Evolutionary conservation across 2,113 vertebrate species (phyloP), one percentile per base, ranked within the genome.

Genomic region (Crotalus horridus): DNA sequence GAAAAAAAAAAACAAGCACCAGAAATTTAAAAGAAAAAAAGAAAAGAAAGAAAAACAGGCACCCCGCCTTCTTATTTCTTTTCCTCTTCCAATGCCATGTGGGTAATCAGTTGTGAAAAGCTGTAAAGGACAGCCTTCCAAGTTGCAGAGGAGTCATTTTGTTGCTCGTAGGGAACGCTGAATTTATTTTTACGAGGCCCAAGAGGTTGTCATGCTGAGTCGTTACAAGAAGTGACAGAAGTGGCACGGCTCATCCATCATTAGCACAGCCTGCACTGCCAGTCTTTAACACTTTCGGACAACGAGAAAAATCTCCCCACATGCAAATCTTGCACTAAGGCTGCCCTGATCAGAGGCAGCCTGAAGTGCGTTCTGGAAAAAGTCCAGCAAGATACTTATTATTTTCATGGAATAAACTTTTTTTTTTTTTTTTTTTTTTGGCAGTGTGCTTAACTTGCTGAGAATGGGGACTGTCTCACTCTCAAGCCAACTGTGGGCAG

Each of bases 191-290:
- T 39, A 93, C 3, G 58, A 93, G 90, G 93, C 56, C 12, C 29
- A 90, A 93, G 96, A 96, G 95, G 95, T 0, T 89, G 96, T 94
- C 96, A 94, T 87, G 94, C 56, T 64, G 39, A 21, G 12, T 93
- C 94, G 92, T 89, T 89, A 94, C 92, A 91, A 94, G 95, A 95
- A 96, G 94, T 96, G 97, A 96, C 95, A 98, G 95, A 93, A 96
- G 94, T 87, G 95, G 96, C 86, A 8, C n/a, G 58, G 93, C 92
- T 95, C 54, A 93, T 94, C 94, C 95, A 94, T 96, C 96, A 95
- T 91, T 88, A 56, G 46, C 17, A 51, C 93, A 85, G 92, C 54
- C 56, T 4, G 33, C 54, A 13, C 0, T 86, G 94, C 87, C 87
- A 74, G 0, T 96, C 91, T 90, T 94, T 94, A 93, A 92, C 93